Conservation (phyloP, 1,140 invertebrate species). For the Lepidostoma basale region DNA sequence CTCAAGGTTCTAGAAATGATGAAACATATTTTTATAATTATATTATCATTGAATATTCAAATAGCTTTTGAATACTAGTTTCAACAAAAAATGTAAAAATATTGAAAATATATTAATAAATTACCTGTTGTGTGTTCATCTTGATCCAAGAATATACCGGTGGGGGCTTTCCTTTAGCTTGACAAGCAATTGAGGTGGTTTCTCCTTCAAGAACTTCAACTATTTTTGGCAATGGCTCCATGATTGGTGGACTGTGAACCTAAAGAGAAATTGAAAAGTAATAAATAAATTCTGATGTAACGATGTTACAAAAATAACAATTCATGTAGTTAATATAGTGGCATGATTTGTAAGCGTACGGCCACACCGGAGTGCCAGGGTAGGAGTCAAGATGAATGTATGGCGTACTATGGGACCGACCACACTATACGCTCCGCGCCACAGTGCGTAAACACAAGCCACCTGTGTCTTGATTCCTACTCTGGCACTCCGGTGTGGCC, state of each 20-base stretch:
- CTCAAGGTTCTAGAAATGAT: conserved; percentile 65
- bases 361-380: too few relatives aligned
- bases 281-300: neutral
- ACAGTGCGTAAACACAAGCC: too few relatives aligned
- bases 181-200: conserved; percentile 73
- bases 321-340: too few relatives aligned
- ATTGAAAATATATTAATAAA: too few relatives aligned
- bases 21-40: neutral
- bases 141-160: conserved; percentile 84
- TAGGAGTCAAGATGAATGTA: too few relatives aligned
- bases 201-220: conserved; percentile 80
- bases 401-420: too few relatives aligned
- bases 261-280: conserved; percentile 51
- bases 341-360: too few relatives aligned
- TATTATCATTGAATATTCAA: neutral
- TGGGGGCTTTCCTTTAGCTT: conserved; percentile 80
- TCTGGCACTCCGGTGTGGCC: too few relatives aligned
- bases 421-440: too few relatives aligned
- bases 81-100: neutral
- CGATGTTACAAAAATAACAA: neutral
- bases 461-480: too few relatives aligned
- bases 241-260: conserved; percentile 79
- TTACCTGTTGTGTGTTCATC: conserved; percentile 63
- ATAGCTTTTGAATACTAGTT: too few relatives aligned
- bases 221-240: conserved; percentile 63